Evolutionary conservation across 1,140 invertebrate species (phyloP).

Genomic region (Leptinotarsa lineolata): DNA sequence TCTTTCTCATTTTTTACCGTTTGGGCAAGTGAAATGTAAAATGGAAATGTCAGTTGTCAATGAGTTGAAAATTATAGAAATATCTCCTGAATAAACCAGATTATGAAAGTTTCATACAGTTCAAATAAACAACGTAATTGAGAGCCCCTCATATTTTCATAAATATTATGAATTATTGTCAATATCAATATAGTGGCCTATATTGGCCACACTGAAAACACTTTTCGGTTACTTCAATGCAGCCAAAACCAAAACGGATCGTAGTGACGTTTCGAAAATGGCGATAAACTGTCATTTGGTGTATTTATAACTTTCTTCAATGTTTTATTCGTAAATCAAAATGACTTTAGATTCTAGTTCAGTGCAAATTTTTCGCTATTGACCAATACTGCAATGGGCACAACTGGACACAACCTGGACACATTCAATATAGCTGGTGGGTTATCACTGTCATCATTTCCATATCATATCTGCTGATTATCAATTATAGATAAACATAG

Average conservation of each 20-base stretch:
- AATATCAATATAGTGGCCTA: neutral
- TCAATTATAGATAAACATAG: neutral
- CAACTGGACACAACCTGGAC: slow-evolving; percentile 45
- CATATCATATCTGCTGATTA: neutral
- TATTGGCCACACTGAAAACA: neutral
- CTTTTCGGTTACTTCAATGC: too few species aligned
- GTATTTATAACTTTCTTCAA: slow-evolving; percentile 13
- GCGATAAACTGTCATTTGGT: slow-evolving; percentile 25
- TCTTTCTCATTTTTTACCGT: too few species aligned
- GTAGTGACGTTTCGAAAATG: slow-evolving; percentile 35
- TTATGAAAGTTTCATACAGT: too few species aligned
- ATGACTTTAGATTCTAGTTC: slow-evolving; percentile 22
- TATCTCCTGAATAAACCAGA: too few species aligned
- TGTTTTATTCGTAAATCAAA: slow-evolving; percentile 13
- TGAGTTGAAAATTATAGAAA: too few species aligned
- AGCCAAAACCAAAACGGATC: neutral
- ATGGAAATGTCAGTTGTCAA: too few species aligned
- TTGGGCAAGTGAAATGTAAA: too few species aligned
- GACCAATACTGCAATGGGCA: slow-evolving; percentile 39
- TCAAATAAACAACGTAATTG: too few species aligned
- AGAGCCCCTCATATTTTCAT: too few species aligned
- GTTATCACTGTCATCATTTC: neutral
- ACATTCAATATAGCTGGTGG: slow-evolving; percentile 48
- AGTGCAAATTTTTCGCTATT: slow-evolving; percentile 6
- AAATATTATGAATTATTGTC: too few species aligned